Base-by-base conservation (phyloP, 2,113 vertebrate genomes). In the Embiotoca jacksoni region DNA sequence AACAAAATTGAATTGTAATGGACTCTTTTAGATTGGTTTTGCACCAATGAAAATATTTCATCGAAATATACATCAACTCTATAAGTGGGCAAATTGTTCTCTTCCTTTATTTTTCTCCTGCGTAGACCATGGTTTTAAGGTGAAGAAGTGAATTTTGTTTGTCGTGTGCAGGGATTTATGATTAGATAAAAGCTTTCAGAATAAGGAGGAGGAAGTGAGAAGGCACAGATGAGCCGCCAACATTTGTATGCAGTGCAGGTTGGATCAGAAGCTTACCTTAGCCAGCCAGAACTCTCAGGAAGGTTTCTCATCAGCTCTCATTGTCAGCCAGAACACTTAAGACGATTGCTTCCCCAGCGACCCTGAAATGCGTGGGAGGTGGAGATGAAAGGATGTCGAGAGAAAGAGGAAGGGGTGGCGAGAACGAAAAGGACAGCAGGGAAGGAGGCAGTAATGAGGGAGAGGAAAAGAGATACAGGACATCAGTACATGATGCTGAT, bases 301-400 rank as follows among this genome's bases (percentile, higher is more conserved):
- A 75, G 84, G 80, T 64, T 87, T 88, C 89, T 91, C 89, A 91
- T 91, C 87, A 86, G 82, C 75, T 78, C 71, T 82, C 79, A 83
- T 90, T 87, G 89, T 92, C 91, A 91, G 79, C 73, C 80, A 86
- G 85, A 87, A 92, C 93, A 95, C 94, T 94, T 93, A 92, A 91
- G 91, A 88, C 37, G 83, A 95, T 94, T 94, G 91, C 85, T 70
- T 92, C 78, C 53, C 74, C 56, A 33, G 78, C 86, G 91, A 94
- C 92, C 23, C 93, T 88, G 81, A 83, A 82, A 77, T 67, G 73
- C 13, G 89, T 90, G 71, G 85, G 81, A 85, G 81, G 74, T 70
- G 53, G 73, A 90, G 73, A 89, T 88, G 82, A 88, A 88, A 90
- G 82, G 82, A 86, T 65, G 75, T 2, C 35, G 67, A 57, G 53